A percentile compares a stretch with the other conserved stretches of the same genome.
Conservation (phyloP, 2,113 vertebrate species). For the Hemibagrus wyckioides region DNA sequence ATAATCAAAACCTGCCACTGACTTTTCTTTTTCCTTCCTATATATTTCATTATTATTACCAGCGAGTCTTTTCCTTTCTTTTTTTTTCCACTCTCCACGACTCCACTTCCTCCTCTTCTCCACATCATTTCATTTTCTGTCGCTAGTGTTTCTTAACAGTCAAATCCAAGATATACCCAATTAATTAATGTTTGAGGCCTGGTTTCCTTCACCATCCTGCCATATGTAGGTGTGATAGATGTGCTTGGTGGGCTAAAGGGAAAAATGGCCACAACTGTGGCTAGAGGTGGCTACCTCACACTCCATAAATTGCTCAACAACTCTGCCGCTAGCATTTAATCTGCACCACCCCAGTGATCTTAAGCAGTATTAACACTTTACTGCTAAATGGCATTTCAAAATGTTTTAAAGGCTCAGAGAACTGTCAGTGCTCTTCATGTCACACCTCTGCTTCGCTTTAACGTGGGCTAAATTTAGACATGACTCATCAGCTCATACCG, state of each 20-base stretch:
- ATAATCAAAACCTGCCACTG: not conserved
- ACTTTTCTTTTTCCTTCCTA: not conserved
- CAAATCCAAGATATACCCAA: not conserved
- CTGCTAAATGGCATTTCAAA: conserved; percentile 47
- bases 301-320: conserved; percentile 49
- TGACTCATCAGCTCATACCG: not conserved
- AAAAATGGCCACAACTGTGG: conserved; percentile 40
- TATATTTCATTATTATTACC: not conserved
- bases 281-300: conserved; percentile 35
- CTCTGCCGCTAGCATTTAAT: conserved; percentile 38
- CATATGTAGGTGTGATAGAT: conserved; percentile 12
- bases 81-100: not conserved
- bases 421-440: conserved; percentile 35
- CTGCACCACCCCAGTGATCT: conserved; percentile 37
- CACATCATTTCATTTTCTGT: conserved; percentile 23
- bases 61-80: not conserved
- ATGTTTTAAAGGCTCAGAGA: conserved; percentile 40
- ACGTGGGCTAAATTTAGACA: not conserved
- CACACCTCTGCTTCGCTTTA: conserved; percentile 21
- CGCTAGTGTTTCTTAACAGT: conserved; percentile 1
- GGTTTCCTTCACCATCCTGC: conserved; percentile 45
- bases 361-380: conserved; percentile 45
- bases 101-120: not conserved
- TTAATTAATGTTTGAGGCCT: conserved; percentile 64
- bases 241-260: conserved; percentile 11